Base-by-base conservation (phyloP, 2,797 vertebrate species). In the Anabacerthia variegaticeps region DNA sequence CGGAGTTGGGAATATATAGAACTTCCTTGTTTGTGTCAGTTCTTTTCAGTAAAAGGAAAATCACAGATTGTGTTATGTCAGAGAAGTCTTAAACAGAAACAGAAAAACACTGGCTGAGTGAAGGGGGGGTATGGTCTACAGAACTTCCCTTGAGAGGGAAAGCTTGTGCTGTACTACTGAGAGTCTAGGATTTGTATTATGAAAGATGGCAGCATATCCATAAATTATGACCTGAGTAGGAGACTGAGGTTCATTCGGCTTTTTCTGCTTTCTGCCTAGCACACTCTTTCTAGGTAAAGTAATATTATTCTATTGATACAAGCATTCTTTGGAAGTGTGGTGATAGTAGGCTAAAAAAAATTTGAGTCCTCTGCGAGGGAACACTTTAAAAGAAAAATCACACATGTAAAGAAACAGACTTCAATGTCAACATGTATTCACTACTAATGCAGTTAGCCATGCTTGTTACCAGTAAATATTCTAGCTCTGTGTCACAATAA, bases 11-110 rank as follows among this genome's bases (percentile, higher is more conserved):
- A 83, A 85, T 19, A 43, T 8, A 26, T 1, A 23, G 36, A 44
- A 44, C 15, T 41, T 67, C 3, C 14, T 67, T 77, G 41, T 27
- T 77, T 5, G 14, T 39, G 6, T 32, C 24, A 8, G 11, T 30
- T 91, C n/a, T 83, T 87, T 51, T 22, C 41, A 27, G 44, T 30
- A 17, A 55, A 83, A 63, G 61, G 34, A 76, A 89, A 73, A 69
- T 14, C 16, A 24, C 21, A 12, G 26, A 32, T 37, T 72, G 30
- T 0, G 0, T 44, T 54, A 73, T 13, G 32, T 76, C 54, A 41
- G n/a, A 55, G 30, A 44, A 92, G 10, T 34, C 58, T 82, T 63
- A 32, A 2, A 26, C 6, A 41, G 84, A 49, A 77, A 30, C 9
- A 62, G 48, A 20, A 79, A 72, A 63, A 37, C 13, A 5, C n/a